Conservation (phyloP, 2,113 vertebrate species). For the Petrocephalus zakoni region DNA sequence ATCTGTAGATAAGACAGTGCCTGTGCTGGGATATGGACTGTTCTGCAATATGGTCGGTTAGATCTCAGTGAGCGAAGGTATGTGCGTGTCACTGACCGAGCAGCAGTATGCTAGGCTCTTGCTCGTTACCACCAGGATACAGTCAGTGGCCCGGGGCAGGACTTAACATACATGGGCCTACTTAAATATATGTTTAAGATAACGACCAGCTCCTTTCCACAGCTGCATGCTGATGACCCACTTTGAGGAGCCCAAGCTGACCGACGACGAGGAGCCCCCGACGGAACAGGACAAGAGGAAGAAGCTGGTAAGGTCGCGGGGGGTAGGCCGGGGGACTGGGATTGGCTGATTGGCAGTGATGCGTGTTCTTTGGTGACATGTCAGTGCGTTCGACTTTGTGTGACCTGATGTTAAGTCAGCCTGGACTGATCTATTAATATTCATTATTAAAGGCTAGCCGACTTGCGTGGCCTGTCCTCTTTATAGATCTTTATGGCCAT, state of each 20-base stretch:
- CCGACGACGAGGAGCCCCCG: constrained; percentile 87
- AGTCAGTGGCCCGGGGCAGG: not conserved
- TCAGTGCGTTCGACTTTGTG: not conserved
- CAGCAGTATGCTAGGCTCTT: not conserved
- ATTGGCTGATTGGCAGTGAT: not conserved
- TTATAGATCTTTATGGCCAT: not conserved
- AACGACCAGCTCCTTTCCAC: constrained; percentile 17
- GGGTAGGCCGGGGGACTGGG: not conserved
- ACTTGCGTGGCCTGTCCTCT: not conserved
- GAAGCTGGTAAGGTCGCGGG: constrained; percentile 72
- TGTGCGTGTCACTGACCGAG: not conserved
- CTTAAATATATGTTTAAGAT: not conserved
- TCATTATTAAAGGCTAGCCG: not conserved
- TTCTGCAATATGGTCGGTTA: no score
- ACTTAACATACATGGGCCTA: no score
- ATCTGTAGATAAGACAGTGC: no score
- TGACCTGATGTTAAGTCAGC: not conserved
- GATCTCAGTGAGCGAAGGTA: not conserved
- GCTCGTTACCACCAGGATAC: not conserved
- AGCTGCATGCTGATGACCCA: constrained; percentile 93
- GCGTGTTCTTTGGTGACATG: not conserved
- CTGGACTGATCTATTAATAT: not conserved
- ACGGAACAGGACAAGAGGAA: constrained; percentile 97
- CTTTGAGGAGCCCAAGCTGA: constrained; percentile 80
- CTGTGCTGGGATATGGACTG: no score